phyloP scores from a whole-genome alignment of 35 echinoderm and acorn worm genomes.

The Ophiothrix spiculata region DNA sequence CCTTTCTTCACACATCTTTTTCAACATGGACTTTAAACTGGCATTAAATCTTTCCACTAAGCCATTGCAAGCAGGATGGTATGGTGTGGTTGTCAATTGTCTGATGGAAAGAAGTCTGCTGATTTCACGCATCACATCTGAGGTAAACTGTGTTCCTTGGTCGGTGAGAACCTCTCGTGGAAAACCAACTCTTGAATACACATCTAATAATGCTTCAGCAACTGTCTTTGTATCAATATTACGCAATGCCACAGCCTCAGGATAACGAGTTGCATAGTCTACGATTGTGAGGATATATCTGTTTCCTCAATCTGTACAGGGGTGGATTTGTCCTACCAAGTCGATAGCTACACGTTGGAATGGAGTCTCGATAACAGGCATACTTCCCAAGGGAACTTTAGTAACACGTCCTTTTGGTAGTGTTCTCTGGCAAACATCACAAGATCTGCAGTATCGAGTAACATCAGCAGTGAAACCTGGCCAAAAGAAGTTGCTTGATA shows the following conservation, averaged over 20 bases:
- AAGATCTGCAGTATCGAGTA: constrained; percentile 36
- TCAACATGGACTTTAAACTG: constrained; percentile 55
- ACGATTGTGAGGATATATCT: constrained; percentile 44
- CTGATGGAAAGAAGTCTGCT: constrained; percentile 7
- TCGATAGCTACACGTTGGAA: constrained; percentile 28
- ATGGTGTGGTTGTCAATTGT: constrained; percentile 54
- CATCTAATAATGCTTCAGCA: constrained; percentile 38
- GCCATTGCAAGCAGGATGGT: constrained; percentile 44
- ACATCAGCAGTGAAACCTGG: constrained; percentile 50
- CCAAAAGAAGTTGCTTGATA: constrained; percentile 55
- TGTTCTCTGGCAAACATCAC: constrained; percentile 48
- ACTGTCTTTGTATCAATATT: constrained; percentile 33
- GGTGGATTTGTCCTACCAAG: constrained; percentile 34
- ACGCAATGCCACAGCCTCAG: constrained; percentile 33
- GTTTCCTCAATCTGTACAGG: constrained; percentile 27
- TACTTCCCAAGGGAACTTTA: constrained; percentile 29
- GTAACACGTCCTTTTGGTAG: constrained; percentile 22
- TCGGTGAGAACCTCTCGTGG: constrained; percentile 41
- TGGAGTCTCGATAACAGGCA: constrained; percentile 26
- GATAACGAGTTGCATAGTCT: constrained; percentile 49
- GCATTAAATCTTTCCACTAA: constrained; percentile 68
- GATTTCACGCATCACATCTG: constrained; percentile 12
- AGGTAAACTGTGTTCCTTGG: constrained; percentile 50
- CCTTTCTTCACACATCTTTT: constrained; percentile 41
- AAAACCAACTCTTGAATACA: constrained; percentile 32